Evolutionary conservation across 2,113 vertebrate species (phyloP), one percentile per base, ranked within the genome.

Genomic region (Petaurus breviceps): DNA sequence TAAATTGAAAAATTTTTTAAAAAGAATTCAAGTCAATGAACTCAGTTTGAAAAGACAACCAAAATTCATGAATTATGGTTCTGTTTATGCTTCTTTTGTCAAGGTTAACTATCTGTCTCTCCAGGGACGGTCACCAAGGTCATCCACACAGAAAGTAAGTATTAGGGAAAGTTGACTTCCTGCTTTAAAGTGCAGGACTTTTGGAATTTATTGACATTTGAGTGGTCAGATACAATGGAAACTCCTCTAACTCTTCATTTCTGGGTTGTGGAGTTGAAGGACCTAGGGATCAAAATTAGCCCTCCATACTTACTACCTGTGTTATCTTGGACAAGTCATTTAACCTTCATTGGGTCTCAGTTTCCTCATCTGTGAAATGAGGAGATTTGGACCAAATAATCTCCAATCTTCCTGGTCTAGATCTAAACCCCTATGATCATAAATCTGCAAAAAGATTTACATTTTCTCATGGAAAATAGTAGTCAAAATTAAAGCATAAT

Each of bases 151-250:
- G 0, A 94, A 95, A 28, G 37, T 92, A 93, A n/a, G n/a, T n/a
- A n/a, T 92, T 96, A 92, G 90, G 90, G 89, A 95, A 95, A 55
- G 24, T 61, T 49, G 51, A 54, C 61, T 94, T 97, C 22, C 46
- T 97, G 31, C 51, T 97, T 96, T 55, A 68, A 94, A 95, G 89
- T 26, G 31, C 16, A 92, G 92, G 46, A 89, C 10, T 55, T 47
- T 28, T 89, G 37, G 90, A 95, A 90, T 22, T 68, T 37, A 68
- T 68, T 68, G 28, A 68, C 31, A 68, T 68, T 61, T 68, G 3
- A 68, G 31, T 12, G 5, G 12, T 68, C 28, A 12, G 3, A 55
- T 25, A 55, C 54, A 68, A 5, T 51, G 93, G 0, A 24, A 53
- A 94, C 28, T 51, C 28, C 47, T 25, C 19, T 61, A 91, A 92